These are phyloP conservation scores for Latrodectus elegans DNA, from an alignment of 2,888 invertebrate genomes.

Conservation along the genomic window DNA sequence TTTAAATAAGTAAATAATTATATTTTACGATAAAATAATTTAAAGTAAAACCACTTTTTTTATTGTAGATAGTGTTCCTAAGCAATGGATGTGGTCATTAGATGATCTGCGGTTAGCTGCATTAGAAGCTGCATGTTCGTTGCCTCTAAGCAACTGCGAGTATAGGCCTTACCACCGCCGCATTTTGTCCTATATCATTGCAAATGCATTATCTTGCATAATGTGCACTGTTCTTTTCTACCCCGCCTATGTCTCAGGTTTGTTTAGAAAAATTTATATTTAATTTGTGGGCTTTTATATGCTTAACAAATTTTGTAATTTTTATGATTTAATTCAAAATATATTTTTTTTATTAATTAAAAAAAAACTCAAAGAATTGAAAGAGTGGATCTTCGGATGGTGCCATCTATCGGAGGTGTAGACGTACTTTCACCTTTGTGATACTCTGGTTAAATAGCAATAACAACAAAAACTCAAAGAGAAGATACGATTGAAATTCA, in stretches of 20 bases:
- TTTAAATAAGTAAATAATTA: background rate
- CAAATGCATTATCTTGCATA: slow-evolving; percentile 13
- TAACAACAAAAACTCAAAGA: too few relatives aligned
- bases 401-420: too few relatives aligned
- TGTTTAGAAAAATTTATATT: too few relatives aligned
- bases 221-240: slow-evolving; percentile 37
- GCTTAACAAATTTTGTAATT: too few relatives aligned
- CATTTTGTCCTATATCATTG: slow-evolving; percentile 30
- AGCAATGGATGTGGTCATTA: slow-evolving; percentile 33
- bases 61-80: background rate
- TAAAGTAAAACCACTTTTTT: background rate
- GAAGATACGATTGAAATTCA: too few relatives aligned
- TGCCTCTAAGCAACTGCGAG: slow-evolving; percentile 49
- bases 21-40: background rate
- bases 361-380: too few relatives aligned
- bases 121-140: slow-evolving; percentile 32
- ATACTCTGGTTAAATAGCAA: too few relatives aligned
- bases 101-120: slow-evolving; percentile 23
- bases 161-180: slow-evolving; percentile 48
- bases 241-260: slow-evolving; percentile 38
- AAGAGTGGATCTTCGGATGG: too few relatives aligned
- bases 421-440: too few relatives aligned
- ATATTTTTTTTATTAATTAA: too few relatives aligned
- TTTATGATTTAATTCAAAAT: too few relatives aligned
- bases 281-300: too few relatives aligned